A percentile compares a stretch with the other conserved stretches of the same genome.
Conservation (phyloP, 1,140 invertebrate species). For the Listronotus oregonensis region DNA sequence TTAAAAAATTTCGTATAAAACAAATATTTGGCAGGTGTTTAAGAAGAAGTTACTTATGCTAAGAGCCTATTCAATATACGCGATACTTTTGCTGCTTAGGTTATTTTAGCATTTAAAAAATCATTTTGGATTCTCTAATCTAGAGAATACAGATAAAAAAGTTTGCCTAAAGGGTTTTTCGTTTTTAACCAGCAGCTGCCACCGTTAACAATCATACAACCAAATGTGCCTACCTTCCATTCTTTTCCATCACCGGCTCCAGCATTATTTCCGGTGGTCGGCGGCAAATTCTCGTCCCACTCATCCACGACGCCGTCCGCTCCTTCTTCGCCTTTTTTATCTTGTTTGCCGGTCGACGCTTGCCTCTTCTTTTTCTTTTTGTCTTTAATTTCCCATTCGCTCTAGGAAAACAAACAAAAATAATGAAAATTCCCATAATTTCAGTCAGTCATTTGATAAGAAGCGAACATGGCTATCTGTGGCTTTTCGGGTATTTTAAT, state of each 20-base stretch:
- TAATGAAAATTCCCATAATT: slow-evolving; percentile 33
- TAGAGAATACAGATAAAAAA: too few relatives aligned
- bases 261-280: slow-evolving; percentile 31
- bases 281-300: slow-evolving; percentile 52
- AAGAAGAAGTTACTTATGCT: too few relatives aligned
- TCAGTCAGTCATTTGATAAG: slow-evolving; percentile 8
- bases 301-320: slow-evolving; percentile 50
- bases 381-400: slow-evolving; percentile 77
- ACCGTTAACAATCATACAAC: too few relatives aligned
- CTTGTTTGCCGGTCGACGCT: slow-evolving; percentile 47
- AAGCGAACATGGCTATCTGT: slow-evolving; percentile 3
- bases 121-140: too few relatives aligned
- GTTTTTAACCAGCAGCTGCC: too few relatives aligned
- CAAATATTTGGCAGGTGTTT: too few relatives aligned
- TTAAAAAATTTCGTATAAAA: too few relatives aligned
- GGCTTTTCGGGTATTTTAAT: too few relatives aligned
- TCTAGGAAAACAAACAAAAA: slow-evolving; percentile 57
- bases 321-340: slow-evolving; percentile 55
- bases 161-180: too few relatives aligned
- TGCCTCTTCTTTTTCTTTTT: slow-evolving; percentile 86
- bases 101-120: too few relatives aligned
- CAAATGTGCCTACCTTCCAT: slow-evolving; percentile 48
- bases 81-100: too few relatives aligned
- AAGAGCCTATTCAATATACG: too few relatives aligned
- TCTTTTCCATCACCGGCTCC: slow-evolving; percentile 52